These are phyloP conservation scores for Anhinga anhinga DNA, from an alignment of 2,113 vertebrate genomes.

Conservation along the genomic window DNA sequence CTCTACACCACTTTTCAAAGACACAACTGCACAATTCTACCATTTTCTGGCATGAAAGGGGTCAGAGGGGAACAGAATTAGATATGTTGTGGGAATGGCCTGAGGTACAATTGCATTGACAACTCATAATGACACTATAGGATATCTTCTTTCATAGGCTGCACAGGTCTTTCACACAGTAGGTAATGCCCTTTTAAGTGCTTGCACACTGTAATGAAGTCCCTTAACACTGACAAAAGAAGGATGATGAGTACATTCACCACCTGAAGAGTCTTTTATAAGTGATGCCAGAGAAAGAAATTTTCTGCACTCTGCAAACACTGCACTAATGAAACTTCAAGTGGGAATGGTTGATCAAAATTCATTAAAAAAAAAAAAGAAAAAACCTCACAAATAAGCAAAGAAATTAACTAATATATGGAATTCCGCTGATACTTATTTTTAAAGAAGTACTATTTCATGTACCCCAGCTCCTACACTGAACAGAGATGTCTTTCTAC, in stretches of 20 bases:
- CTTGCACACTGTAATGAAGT: conserved; percentile 29
- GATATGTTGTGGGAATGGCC: conserved; percentile 56
- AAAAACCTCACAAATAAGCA: not conserved
- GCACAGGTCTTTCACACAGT: not conserved
- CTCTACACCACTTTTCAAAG: conserved; percentile 28
- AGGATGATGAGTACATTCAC: conserved; percentile 22
- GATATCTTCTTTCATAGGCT: not conserved
- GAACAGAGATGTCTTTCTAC: not conserved
- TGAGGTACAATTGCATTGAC: not conserved
- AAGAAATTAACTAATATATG: not conserved
- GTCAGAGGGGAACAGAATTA: conserved; percentile 22
- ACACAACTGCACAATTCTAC: not conserved
- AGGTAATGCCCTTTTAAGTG: conserved; percentile 1
- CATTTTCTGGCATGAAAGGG: conserved; percentile 13
- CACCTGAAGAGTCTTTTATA: conserved; percentile 17
- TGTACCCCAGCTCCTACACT: not conserved
- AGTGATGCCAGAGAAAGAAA: not conserved
- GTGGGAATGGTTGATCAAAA: not conserved
- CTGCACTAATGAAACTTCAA: not conserved
- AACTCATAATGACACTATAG: not conserved
- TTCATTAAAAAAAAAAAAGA: not conserved
- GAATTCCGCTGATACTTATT: not conserved
- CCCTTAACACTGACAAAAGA: conserved; percentile 2
- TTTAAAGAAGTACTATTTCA: not conserved
- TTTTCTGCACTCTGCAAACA: not conserved